phyloP scores from a whole-genome alignment of 2,113 vertebrate species.

The Psittacula cyanocephala region DNA sequence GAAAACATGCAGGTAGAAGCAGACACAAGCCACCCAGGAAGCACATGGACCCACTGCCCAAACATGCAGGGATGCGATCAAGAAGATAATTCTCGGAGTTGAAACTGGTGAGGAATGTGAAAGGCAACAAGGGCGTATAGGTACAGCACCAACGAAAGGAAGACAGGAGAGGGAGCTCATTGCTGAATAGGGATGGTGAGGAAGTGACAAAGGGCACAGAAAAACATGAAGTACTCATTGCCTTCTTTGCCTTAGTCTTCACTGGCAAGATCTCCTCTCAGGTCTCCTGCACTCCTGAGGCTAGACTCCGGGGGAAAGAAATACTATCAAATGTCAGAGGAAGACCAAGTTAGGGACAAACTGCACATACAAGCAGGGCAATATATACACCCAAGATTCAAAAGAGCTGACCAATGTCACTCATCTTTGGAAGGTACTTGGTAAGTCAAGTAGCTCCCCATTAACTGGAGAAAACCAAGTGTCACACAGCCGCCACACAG shows the following conservation, averaged over 20 bases:
- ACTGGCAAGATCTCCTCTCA: not conserved
- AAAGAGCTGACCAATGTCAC: not conserved
- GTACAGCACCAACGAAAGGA: not conserved
- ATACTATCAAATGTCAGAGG: not conserved
- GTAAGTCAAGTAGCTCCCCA: not conserved
- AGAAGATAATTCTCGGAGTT: rapidly evolving
- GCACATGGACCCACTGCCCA: not conserved
- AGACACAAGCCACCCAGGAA: not conserved
- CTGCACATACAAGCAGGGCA: not conserved
- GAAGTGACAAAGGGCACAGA: not conserved
- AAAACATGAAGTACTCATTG: not conserved
- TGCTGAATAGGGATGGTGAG: not conserved
- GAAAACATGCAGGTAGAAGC: not conserved
- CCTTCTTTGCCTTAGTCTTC: not conserved
- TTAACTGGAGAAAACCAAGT: not conserved
- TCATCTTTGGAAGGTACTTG: not conserved
- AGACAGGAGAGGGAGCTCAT: not conserved
- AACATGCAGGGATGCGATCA: not conserved
- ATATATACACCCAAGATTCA: not conserved
- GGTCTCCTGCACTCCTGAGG: not conserved
- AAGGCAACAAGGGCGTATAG: not conserved
- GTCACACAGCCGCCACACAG: not conserved
- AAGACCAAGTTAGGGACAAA: not conserved
- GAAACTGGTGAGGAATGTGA: not conserved
- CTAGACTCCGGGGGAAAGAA: not conserved